phyloP scores from a whole-genome alignment of 2,888 invertebrate genomes.

The Glaucopsyche alexis region DNA sequence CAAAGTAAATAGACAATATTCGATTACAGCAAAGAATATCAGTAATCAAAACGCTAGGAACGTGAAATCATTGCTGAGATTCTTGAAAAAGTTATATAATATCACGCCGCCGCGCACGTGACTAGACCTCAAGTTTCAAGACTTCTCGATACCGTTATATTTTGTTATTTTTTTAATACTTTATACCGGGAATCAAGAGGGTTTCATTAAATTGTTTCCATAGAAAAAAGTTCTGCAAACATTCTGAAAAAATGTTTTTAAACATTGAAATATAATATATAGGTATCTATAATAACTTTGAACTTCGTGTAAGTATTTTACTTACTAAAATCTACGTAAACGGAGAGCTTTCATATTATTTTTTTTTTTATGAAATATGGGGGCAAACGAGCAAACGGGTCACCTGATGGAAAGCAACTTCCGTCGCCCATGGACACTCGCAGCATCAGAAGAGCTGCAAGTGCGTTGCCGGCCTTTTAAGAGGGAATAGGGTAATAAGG shows the following conservation, averaged over 20 bases:
- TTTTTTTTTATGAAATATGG: no score
- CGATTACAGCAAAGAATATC: slow-evolving; percentile 16
- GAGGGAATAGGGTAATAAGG: no score
- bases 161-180: slow-evolving; percentile 49
- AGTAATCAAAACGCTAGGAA: slow-evolving; percentile 24
- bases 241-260: neutral
- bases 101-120: slow-evolving; percentile 40
- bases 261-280: neutral
- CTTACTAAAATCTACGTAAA: no score
- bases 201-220: neutral
- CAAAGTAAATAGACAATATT: neutral
- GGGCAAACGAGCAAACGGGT: no score
- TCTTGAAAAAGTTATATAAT: slow-evolving; percentile 37
- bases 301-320: no score
- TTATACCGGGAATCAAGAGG: neutral
- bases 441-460: no score
- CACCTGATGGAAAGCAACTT: no score
- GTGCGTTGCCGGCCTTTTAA: no score
- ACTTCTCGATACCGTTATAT: slow-evolving; percentile 49
- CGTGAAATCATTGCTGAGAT: slow-evolving; percentile 17
- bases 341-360: no score
- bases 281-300: neutral
- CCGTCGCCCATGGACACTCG: no score
- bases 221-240: neutral
- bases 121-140: slow-evolving; percentile 35